Base-by-base conservation (phyloP, 2,113 vertebrate genomes). In the Caranx melampygus region DNA sequence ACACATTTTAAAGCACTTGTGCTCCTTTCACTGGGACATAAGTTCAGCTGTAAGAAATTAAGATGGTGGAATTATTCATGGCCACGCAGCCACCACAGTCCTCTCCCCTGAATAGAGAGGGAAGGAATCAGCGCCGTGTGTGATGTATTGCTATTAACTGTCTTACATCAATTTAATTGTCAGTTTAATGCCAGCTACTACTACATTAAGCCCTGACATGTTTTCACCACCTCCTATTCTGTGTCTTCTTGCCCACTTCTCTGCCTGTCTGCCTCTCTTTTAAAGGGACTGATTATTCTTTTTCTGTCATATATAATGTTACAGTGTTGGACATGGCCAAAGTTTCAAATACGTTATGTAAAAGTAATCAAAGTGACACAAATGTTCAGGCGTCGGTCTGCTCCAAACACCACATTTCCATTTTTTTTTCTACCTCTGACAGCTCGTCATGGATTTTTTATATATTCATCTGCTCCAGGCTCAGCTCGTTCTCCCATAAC, bases 41-140 rank as follows among this genome's bases (percentile, higher is more conserved):
- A 68, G 66, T 67, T 62, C 73, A 51, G 40, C 34, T 79, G 78
- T 81, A 40, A 13, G 52, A 75, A 72, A 72, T 83, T 52, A 73
- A 80, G 72, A 70, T 52, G 49, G 33, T 60, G 52, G 70, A 84
- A 87, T 86, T 74, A 88, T 91, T 87, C 34, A 88, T 61, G 65
- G 55, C 13, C 26, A 14, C 18, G 31, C 20, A 44, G 63, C 18
- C 58, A 57, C 31, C 10, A 5, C 6, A 9, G 35, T 70, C 10
- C 51, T 62, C 57, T 60, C 73, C 9, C 9, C 60, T 21, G 51
- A 45, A 54, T 52, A 35, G 34, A 59, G 51, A 55, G 34, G 14
- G 49, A 45, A 47, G 26, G 35, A 59, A 68, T 63, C 61, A 37
- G 45, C 20, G 61, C 70, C 65, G 16, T 64, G 26, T 73, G 5